A percentile compares a stretch with the other conserved stretches of the same genome.
Conservation (phyloP, 2,888 invertebrate genomes). For the Girardia tigrina region DNA sequence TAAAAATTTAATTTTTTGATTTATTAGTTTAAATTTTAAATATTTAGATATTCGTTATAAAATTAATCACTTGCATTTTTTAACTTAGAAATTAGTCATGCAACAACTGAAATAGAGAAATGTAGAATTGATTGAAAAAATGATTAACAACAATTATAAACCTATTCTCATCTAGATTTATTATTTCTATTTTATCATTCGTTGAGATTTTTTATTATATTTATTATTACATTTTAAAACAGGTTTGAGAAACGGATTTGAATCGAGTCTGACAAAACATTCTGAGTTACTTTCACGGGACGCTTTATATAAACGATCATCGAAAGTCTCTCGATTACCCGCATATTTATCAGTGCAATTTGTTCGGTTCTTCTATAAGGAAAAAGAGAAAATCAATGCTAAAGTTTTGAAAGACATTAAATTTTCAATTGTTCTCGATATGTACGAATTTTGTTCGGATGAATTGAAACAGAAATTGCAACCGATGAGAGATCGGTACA, state of each 20-base stretch:
- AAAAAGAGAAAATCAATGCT: constrained; percentile 81
- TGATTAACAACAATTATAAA: too few relatives aligned
- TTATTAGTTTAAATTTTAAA: too few relatives aligned
- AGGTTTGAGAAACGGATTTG: constrained; percentile 58
- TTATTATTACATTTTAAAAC: constrained; percentile 86
- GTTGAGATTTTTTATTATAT: too few relatives aligned
- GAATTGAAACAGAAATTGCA: constrained; percentile 64
- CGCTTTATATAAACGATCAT: constrained; percentile 74
- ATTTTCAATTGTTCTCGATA: constrained; percentile 64
- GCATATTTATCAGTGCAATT: constrained; percentile 91
- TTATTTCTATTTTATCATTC: too few relatives aligned
- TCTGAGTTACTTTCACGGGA: constrained; percentile 71
- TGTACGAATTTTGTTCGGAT: constrained; percentile 75
- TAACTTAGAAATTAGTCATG: too few relatives aligned
- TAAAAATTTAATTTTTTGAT: too few relatives aligned
- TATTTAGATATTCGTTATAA: too few relatives aligned
- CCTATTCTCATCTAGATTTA: too few relatives aligned
- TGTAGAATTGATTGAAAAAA: too few relatives aligned
- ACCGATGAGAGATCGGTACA: constrained; percentile 75
- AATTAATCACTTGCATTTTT: too few relatives aligned
- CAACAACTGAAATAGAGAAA: too few relatives aligned
- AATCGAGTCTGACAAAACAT: constrained; percentile 72
- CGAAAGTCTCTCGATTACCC: constrained; percentile 66
- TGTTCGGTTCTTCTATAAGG: constrained; percentile 90
- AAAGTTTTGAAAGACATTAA: constrained; percentile 63